A percentile compares a stretch with the other conserved stretches of the same genome.
phyloP scores from a whole-genome alignment of 2,113 vertebrate species.

The Hippocampus zosterae region DNA sequence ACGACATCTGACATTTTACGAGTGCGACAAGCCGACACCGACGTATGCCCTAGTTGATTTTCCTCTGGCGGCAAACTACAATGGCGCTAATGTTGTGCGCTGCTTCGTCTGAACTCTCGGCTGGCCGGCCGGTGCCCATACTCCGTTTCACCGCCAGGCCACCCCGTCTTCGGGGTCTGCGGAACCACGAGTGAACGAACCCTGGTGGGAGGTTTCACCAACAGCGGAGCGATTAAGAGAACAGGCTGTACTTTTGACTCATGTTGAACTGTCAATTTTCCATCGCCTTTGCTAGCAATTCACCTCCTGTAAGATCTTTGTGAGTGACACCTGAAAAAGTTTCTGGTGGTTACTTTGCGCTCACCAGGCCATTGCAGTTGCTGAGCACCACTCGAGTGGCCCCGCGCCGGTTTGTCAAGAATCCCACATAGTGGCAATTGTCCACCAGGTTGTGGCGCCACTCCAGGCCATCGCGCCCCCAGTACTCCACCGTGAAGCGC shows the following conservation, averaged over 20 bases:
- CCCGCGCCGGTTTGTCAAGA: slow-evolving; percentile 82
- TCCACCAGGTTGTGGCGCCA: slow-evolving; percentile 86
- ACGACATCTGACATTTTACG: slow-evolving; percentile 1
- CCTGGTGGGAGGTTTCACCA: not conserved
- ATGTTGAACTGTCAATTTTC: no score
- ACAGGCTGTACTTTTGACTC: not conserved
- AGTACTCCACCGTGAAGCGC: slow-evolving; percentile 96
- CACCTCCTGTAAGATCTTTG: no score
- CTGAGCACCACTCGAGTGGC: slow-evolving; percentile 91
- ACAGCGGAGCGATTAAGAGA: not conserved
- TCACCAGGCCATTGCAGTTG: slow-evolving; percentile 96
- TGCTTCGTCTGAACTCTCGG: slow-evolving; percentile 24
- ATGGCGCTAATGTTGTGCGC: slow-evolving; percentile 40
- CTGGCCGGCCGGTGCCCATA: slow-evolving; percentile 28
- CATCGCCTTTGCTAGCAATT: no score
- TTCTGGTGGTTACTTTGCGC: slow-evolving; percentile 49
- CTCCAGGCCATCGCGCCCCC: slow-evolving; percentile 87
- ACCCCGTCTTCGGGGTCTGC: not conserved
- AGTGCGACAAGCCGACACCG: slow-evolving; percentile 12
- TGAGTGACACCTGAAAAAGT: not conserved
- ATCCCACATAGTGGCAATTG: slow-evolving; percentile 93
- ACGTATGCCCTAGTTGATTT: slow-evolving; percentile 22
- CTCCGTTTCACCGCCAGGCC: not conserved
- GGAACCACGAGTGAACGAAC: not conserved
- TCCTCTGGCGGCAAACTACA: slow-evolving; percentile 33